These are phyloP conservation scores for Whitmania pigra DNA, from an alignment of 1,140 invertebrate species.

Conservation along the genomic window DNA sequence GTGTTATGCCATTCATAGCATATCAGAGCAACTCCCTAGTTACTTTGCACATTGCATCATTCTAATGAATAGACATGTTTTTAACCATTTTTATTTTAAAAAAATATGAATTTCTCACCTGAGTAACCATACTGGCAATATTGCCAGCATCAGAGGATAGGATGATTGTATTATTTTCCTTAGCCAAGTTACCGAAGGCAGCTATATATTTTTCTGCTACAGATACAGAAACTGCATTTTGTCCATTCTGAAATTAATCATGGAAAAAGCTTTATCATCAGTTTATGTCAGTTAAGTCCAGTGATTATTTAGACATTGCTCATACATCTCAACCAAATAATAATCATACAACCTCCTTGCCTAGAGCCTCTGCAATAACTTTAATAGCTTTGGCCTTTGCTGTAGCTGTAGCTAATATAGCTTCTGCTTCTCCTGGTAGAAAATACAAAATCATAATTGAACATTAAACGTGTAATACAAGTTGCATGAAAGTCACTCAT, in stretches of 20 bases:
- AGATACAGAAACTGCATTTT: constrained; percentile 73
- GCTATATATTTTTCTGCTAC: constrained; percentile 87
- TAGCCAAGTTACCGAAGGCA: constrained; percentile 82
- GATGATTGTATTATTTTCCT: constrained; percentile 84
- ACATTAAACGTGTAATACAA: too few species aligned
- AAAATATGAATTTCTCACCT: constrained; percentile 52
- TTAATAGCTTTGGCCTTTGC: constrained; percentile 66
- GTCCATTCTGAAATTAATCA: constrained; percentile 33
- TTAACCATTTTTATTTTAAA: too few species aligned
- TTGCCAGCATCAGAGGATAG: constrained; percentile 79
- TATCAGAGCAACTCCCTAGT: too few species aligned
- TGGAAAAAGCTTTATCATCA: too few species aligned
- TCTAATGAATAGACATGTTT: too few species aligned
- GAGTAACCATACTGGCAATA: constrained; percentile 65
- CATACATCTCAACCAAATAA: background rate
- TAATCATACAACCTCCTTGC: constrained; percentile 38
- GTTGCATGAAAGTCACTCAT: too few species aligned
- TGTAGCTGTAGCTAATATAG: constrained; percentile 68
- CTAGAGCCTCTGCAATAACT: constrained; percentile 58
- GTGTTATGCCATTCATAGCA: too few species aligned
- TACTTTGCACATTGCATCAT: too few species aligned
- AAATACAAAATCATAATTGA: background rate
- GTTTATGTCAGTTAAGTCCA: too few species aligned
- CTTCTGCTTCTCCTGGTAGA: constrained; percentile 58
- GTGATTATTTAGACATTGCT: background rate